phyloP scores from a whole-genome alignment of 1,140 invertebrate genomes.

The Daktulosphaira vitifoliae region DNA sequence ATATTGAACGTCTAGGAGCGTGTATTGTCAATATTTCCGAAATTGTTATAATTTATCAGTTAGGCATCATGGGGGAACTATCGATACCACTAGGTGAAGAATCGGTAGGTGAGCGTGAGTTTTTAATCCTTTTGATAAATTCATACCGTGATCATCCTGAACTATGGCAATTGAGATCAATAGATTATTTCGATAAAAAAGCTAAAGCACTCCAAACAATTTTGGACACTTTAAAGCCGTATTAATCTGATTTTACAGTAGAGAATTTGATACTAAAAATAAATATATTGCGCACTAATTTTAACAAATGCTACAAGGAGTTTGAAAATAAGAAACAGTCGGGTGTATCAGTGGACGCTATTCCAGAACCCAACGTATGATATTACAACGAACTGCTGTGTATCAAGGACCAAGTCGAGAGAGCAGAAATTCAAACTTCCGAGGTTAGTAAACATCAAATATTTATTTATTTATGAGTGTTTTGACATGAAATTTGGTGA shows the following conservation, averaged over 20 bases:
- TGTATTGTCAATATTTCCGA: conserved; percentile 3
- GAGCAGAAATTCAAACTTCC: too few relatives aligned
- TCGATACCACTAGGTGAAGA: neutral
- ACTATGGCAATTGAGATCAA: conserved; percentile 14
- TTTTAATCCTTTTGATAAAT: conserved; percentile 6
- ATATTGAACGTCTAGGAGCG: neutral
- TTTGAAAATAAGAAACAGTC: neutral
- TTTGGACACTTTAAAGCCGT: too few relatives aligned
- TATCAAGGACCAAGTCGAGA: too few relatives aligned
- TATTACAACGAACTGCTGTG: too few relatives aligned
- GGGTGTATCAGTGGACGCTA: neutral
- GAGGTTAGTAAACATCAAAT: too few relatives aligned
- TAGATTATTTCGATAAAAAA: conserved; percentile 8
- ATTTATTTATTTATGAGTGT: too few relatives aligned
- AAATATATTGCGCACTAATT: conserved; percentile 2
- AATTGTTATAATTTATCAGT: conserved; percentile 9
- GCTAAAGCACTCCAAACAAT: conserved; percentile 11
- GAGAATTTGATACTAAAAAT: conserved; percentile 4
- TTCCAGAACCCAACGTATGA: too few relatives aligned
- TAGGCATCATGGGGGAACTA: neutral
- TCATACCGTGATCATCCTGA: conserved; percentile 12
- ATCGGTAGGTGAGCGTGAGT: neutral
- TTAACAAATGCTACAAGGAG: neutral
- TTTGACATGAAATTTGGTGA: too few relatives aligned
- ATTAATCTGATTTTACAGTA: conserved; percentile 10